These are phyloP conservation scores for Heteronetta atricapilla DNA, from an alignment of 2,113 vertebrate genomes.

Conservation along the genomic window DNA sequence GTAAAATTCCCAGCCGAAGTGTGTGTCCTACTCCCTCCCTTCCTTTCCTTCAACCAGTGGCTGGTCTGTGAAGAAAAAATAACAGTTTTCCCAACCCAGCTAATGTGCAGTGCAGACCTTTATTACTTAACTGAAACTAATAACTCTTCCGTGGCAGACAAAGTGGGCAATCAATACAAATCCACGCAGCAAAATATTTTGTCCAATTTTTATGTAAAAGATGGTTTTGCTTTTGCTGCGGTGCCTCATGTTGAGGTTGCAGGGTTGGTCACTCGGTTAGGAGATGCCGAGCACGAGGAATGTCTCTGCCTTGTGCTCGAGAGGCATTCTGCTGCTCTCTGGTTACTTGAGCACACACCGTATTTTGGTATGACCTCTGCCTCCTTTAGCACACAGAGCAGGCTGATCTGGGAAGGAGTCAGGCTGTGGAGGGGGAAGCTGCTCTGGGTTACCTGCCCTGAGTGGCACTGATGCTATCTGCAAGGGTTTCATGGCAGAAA, in stretches of 20 bases:
- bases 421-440: background rate
- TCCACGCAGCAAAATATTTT: background rate
- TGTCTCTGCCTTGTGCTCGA: background rate
- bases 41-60: background rate
- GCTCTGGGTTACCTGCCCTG: background rate
- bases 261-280: background rate
- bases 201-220: background rate
- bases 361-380: slow-evolving; percentile 21
- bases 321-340: background rate
- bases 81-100: background rate
- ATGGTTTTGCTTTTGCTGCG: background rate
- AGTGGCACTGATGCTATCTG: background rate
- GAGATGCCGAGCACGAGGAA: background rate
- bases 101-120: background rate
- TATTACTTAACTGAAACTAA: background rate
- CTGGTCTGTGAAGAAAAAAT: background rate
- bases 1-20: background rate
- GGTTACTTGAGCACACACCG: background rate
- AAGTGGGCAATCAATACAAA: background rate
- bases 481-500: background rate
- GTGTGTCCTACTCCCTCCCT: background rate
- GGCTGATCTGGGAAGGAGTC: background rate
- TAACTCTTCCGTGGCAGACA: background rate
- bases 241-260: background rate
- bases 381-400: background rate